Base-by-base conservation (phyloP, 2,888 invertebrate genomes). In the Tetrapedia diversipes region DNA sequence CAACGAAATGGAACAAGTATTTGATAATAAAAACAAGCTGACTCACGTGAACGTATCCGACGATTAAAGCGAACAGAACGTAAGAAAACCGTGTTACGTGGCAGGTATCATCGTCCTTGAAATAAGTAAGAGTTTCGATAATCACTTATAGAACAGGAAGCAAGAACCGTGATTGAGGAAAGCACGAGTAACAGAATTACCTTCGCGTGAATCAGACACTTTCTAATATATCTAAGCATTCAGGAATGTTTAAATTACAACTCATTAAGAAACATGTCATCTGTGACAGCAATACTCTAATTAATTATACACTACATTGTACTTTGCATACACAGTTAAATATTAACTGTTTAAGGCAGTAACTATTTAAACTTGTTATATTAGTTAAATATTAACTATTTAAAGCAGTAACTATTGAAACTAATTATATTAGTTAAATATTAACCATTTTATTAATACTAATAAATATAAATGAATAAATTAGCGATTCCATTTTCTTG, bases 71-170 rank as follows among this genome's bases (percentile, higher is more conserved):
- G 41, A 51, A 41, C 19, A 24, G 60, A 53, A 49, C 19, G 47
- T 29, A 59, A 64, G 53, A 60, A 63, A 53, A 64, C 14, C 47
- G 29, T 66, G 64, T 70, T 67, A 64, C 61, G 19, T 19, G 34
- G 56, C 22, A 63, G 7, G 68, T 68, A 75, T 70, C 59, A 51
- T 53, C 79, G 79, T 69, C 78, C 79, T 79, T 79, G 74, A 63
- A 69, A 66, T 63, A 74, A 79, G 73, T 73, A 64, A 72, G 60
- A 77, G 64, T 73, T 71, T 68, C 60, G 43, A 61, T 72, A 61
- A 57, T 61, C 63, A 27, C 27, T 47, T 41, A 27, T 45, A 34
- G 19, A 45, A 27, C 43, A 77, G 77, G 79, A 77, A 79, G 57
- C 65, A 39, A n/a, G 51, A 41, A 63, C 27, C 37, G 37, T 27